These are phyloP conservation scores for Micropoecilia bifurca DNA, from an alignment of 2,797 vertebrate species.

Conservation along the genomic window DNA sequence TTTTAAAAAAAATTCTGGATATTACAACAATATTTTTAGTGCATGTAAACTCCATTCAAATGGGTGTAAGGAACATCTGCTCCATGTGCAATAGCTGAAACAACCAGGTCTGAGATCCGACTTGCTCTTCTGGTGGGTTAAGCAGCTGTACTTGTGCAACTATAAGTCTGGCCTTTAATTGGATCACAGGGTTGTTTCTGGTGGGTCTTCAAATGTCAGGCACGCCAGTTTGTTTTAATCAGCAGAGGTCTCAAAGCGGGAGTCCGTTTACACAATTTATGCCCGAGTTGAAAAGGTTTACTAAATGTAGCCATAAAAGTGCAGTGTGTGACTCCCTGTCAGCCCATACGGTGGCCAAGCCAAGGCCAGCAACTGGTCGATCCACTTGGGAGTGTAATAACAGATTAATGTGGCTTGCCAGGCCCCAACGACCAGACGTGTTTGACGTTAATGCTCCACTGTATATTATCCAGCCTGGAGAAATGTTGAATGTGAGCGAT, in stretches of 20 bases:
- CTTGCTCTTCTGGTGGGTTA: constrained; percentile 30
- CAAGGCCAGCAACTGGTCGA: constrained; percentile 72
- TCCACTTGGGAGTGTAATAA: constrained; percentile 76
- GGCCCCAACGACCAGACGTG: constrained; percentile 77
- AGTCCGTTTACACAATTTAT: constrained; percentile 75
- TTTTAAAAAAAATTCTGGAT: background rate
- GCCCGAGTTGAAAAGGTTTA: constrained; percentile 67
- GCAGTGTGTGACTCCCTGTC: constrained; percentile 64
- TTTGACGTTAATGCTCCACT: constrained; percentile 85
- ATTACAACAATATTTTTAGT: background rate
- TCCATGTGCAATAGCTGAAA: constrained; percentile 44
- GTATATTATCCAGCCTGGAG: constrained; percentile 82
- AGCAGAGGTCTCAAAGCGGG: constrained; percentile 70
- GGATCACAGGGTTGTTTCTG: constrained; percentile 72
- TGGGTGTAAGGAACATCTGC: constrained; percentile 32
- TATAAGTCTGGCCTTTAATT: constrained; percentile 61
- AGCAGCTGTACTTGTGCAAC: constrained; percentile 55
- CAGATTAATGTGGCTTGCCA: constrained; percentile 81
- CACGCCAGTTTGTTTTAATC: constrained; percentile 76
- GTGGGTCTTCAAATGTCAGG: constrained; percentile 75
- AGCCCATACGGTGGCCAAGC: constrained; percentile 67
- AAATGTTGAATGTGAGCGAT: constrained; percentile 79
- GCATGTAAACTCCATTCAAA: constrained; percentile 29
- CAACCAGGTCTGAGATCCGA: constrained; percentile 33
- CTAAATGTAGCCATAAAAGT: constrained; percentile 66